Conservation (phyloP, 1,140 invertebrate species). For the Scaptomyza graminum region DNA sequence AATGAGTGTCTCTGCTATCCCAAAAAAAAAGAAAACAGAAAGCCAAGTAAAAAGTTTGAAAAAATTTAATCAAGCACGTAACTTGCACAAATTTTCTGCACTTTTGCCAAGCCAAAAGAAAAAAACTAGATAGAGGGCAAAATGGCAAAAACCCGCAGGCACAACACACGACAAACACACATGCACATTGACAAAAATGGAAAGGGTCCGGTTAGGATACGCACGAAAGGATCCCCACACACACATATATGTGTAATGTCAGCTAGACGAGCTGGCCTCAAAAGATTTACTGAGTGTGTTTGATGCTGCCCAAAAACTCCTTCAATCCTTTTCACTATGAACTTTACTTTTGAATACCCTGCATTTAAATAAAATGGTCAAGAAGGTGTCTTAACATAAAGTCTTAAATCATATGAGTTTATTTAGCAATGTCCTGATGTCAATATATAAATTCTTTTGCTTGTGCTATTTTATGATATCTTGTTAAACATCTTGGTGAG, state of each 20-base stretch:
- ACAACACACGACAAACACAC: conserved; percentile 50
- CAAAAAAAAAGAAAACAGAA: conserved; percentile 21
- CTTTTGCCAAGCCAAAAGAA: conserved; percentile 68
- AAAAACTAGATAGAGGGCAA: conserved; percentile 18
- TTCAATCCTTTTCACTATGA: conserved; percentile 70
- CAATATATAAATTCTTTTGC: too few relatives aligned
- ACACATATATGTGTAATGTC: conserved; percentile 2
- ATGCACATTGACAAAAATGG: conserved; percentile 12
- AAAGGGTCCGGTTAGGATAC: conserved; percentile 32
- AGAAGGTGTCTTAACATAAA: neutral
- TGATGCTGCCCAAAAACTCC: conserved; percentile 30
- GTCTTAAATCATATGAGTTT: neutral
- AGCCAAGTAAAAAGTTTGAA: conserved; percentile 59
- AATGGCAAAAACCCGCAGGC: conserved; percentile 64
- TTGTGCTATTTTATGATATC: too few relatives aligned
- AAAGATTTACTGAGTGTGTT: conserved; percentile 69
- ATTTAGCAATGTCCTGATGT: neutral
- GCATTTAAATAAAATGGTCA: neutral
- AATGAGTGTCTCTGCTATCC: neutral
- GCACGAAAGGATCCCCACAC: conserved; percentile 53
- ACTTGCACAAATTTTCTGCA: conserved; percentile 82
- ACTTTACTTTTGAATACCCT: conserved; percentile 38
- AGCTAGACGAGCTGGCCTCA: conserved; percentile 59
- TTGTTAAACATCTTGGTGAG: too few relatives aligned
- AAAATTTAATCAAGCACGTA: conserved; percentile 82